These are phyloP conservation scores for Sitophilus oryzae DNA, from an alignment of 1,140 invertebrate species.

Conservation along the genomic window DNA sequence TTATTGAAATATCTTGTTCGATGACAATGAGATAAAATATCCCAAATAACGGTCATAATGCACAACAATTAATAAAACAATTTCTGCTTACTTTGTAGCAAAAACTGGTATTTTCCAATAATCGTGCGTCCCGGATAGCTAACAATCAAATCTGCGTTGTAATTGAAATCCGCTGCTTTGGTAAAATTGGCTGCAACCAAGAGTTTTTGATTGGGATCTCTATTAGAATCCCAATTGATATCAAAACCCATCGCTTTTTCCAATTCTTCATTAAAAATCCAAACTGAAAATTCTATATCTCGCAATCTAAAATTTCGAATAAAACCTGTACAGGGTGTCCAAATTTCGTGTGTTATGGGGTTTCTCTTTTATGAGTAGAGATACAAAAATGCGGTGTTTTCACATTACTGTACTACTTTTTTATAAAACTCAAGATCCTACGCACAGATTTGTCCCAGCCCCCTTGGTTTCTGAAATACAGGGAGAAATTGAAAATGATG, in stretches of 20 bases:
- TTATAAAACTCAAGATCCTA: too few relatives aligned
- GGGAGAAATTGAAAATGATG: too few relatives aligned
- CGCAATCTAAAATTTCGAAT: conserved; percentile 59
- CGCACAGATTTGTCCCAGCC: too few relatives aligned
- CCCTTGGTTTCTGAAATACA: too few relatives aligned
- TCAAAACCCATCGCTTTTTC: conserved; percentile 61
- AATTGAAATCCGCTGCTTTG: conserved; percentile 50
- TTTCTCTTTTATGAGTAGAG: too few relatives aligned
- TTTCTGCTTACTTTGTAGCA: conserved; percentile 46
- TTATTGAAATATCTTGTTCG: not conserved
- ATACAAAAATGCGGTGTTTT: too few relatives aligned
- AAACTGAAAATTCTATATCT: conserved; percentile 63
- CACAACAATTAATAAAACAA: not conserved
- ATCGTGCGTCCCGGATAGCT: conserved; percentile 68
- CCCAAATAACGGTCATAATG: not conserved
- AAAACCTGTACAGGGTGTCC: too few relatives aligned
- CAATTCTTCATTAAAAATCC: conserved; percentile 49
- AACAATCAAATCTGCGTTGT: conserved; percentile 55
- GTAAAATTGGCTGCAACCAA: conserved; percentile 50
- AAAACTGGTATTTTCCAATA: conserved; percentile 55
- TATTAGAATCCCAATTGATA: conserved; percentile 75
- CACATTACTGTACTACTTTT: too few relatives aligned
- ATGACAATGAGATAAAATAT: not conserved
- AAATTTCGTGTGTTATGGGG: too few relatives aligned
- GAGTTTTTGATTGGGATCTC: conserved; percentile 67